A percentile compares a stretch with the other conserved stretches of the same genome.
Evolutionary conservation across 2,113 vertebrate species (phyloP).

Genomic region (Chaetura pelagica): DNA sequence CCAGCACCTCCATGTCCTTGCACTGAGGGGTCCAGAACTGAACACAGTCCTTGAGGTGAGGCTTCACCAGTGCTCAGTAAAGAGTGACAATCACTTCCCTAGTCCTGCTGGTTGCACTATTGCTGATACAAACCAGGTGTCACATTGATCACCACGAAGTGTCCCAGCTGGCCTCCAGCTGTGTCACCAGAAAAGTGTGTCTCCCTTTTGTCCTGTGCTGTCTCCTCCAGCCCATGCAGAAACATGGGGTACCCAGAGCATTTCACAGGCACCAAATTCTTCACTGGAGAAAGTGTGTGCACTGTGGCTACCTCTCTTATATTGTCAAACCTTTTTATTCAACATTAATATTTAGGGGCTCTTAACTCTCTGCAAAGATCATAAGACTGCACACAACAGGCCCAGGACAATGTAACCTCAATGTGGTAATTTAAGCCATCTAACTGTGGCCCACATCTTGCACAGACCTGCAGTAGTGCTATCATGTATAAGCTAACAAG

Average conservation of each 20-base stretch:
- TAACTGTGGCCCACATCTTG: neutral
- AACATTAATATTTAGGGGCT: neutral
- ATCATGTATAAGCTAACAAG: neutral
- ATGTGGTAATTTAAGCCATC: neutral
- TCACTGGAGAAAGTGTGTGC: fast-evolving
- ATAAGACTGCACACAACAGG: neutral
- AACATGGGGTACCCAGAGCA: neutral
- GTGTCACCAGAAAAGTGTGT: neutral
- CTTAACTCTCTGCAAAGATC: neutral
- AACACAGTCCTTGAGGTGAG: too few species aligned
- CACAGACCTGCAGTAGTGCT: neutral
- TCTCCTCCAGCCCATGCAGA: neutral
- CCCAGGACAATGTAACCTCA: neutral
- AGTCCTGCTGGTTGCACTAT: too few species aligned
- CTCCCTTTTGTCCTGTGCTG: neutral
- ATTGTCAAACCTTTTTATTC: neutral
- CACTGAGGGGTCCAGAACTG: too few species aligned
- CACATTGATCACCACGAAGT: neutral
- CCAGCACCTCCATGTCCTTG: too few species aligned
- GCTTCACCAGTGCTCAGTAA: too few species aligned
- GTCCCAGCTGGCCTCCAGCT: neutral
- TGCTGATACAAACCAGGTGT: neutral
- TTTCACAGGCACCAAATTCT: neutral
- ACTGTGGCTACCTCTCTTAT: neutral
- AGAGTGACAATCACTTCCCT: too few species aligned